phyloP scores from a whole-genome alignment of 2,113 vertebrate species.

The Elachura formosa region DNA sequence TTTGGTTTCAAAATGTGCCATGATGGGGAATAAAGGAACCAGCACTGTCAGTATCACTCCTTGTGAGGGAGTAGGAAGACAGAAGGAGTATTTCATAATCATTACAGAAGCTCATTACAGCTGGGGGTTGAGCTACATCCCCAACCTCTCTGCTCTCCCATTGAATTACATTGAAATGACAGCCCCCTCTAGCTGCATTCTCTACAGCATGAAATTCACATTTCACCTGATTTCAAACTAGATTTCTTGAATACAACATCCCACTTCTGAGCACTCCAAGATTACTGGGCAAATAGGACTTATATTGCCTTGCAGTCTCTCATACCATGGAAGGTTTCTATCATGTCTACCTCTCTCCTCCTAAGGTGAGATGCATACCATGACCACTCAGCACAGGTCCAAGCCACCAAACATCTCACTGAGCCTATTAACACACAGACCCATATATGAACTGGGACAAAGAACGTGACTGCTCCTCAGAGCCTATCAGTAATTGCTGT shows the following conservation, averaged over 20 bases:
- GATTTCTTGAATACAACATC: background rate
- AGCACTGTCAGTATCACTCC: background rate
- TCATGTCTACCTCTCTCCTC: background rate
- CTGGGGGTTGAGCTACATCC: background rate
- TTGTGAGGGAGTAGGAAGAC: background rate
- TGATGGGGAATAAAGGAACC: background rate
- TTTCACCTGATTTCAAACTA: background rate
- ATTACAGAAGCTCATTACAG: background rate
- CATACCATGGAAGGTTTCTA: background rate
- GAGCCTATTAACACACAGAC: background rate
- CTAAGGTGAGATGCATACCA: background rate
- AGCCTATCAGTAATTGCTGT: background rate
- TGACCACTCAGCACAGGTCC: background rate
- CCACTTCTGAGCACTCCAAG: background rate
- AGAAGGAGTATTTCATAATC: constrained; percentile 17
- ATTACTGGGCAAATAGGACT: background rate
- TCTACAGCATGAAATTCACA: background rate
- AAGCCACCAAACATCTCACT: background rate
- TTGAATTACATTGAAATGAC: background rate
- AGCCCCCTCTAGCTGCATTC: background rate
- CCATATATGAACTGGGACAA: background rate
- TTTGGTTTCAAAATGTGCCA: constrained; percentile 3
- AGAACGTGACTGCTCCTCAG: background rate
- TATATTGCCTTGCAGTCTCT: background rate
- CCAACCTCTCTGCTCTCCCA: background rate